Conservation (phyloP, 2,797 vertebrate genomes). For the Ibycter americanus region DNA sequence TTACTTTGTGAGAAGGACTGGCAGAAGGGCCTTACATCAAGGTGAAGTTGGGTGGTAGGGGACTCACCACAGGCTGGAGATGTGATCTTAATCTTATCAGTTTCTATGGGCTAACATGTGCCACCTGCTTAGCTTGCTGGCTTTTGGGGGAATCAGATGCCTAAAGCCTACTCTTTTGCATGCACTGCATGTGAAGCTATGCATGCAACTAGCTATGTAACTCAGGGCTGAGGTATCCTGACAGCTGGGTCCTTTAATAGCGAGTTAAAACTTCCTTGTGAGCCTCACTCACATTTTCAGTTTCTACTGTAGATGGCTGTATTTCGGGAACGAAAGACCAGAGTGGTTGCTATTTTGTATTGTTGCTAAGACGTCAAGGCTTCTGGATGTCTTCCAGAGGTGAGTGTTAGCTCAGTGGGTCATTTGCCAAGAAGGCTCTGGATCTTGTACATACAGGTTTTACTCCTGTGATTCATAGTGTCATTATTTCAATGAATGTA, state of each 20-base stretch:
- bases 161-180: background rate
- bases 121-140: background rate
- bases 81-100: background rate
- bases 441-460: background rate
- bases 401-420: background rate
- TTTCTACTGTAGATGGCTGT: background rate
- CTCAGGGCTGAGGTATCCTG: background rate
- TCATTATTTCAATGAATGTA: background rate
- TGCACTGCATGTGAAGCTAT: background rate
- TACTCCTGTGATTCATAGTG: background rate
- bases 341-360: background rate
- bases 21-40: background rate
- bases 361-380: background rate
- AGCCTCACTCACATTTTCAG: background rate
- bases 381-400: slow-evolving; percentile 8
- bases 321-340: background rate
- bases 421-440: slow-evolving; percentile 6
- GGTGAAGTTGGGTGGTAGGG: background rate
- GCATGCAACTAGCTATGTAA: fast-evolving
- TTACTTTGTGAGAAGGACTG: background rate
- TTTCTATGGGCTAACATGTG: background rate
- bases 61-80: background rate
- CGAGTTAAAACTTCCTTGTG: background rate
- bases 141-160: background rate
- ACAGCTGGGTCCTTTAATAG: background rate